A percentile compares a stretch with the other conserved stretches of the same genome.
Conservation (phyloP, 1,140 invertebrate species). For the Ceratina japonica region DNA sequence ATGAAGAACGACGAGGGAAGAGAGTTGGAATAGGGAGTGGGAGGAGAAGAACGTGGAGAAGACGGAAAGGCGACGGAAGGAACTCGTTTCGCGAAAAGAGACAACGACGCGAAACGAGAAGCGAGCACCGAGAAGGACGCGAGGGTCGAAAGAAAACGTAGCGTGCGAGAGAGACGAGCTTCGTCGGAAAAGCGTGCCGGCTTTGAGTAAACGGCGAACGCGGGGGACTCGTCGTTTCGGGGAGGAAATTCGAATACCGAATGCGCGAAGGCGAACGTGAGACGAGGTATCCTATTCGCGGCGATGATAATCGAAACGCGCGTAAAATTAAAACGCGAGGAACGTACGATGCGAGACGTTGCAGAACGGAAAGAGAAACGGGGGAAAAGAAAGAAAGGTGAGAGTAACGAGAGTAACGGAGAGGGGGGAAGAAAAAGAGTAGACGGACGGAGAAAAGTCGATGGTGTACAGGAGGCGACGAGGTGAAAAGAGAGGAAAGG, state of each 20-base stretch:
- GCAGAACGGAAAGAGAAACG: constrained; percentile 6
- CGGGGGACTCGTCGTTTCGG: background rate
- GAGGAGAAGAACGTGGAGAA: constrained; percentile 5
- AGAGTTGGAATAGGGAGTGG: constrained; percentile 19
- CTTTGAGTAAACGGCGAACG: constrained; percentile 57
- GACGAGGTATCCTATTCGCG: constrained; percentile 53
- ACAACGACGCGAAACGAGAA: constrained; percentile 40
- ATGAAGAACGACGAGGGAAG: constrained; percentile 44
- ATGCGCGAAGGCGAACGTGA: constrained; percentile 54
- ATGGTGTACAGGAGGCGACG: constrained; percentile 15
- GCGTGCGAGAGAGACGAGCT: constrained; percentile 22
- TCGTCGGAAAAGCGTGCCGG: constrained; percentile 49
- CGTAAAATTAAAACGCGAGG: constrained; percentile 13
- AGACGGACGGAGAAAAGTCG: constrained; percentile 28
- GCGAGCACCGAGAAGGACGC: background rate
- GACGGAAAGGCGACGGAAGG: constrained; percentile 49
- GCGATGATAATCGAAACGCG: constrained; percentile 39
- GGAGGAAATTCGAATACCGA: constrained; percentile 65
- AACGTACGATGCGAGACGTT: constrained; percentile 14
- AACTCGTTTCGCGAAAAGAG: constrained; percentile 56
- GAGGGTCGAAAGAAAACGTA: constrained; percentile 34
- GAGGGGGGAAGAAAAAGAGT: constrained; percentile 24
- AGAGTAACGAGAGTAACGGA: constrained; percentile 17
- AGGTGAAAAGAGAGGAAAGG: constrained; percentile 13
- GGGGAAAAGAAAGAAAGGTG: constrained; percentile 12